These are phyloP conservation scores for Rhizoglyphus robini DNA, from an alignment of 1,140 invertebrate species.

Conservation along the genomic window DNA sequence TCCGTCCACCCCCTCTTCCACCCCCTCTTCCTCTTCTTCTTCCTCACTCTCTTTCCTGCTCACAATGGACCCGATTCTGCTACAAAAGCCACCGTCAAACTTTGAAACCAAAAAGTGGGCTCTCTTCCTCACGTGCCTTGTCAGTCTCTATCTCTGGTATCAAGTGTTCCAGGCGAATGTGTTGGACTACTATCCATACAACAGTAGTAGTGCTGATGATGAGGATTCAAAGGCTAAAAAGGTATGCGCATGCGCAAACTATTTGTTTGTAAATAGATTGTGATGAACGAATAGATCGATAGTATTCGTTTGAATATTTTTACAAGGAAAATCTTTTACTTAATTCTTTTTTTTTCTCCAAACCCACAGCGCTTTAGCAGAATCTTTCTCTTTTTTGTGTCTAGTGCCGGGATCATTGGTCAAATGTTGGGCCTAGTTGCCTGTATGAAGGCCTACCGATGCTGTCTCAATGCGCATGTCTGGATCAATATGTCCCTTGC, in stretches of 20 bases:
- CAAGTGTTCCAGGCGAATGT: background rate
- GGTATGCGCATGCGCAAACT: background rate
- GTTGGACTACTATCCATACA: background rate
- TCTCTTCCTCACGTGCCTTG: background rate
- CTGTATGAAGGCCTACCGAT: too few species aligned
- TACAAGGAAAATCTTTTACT: background rate
- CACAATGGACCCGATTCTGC: background rate
- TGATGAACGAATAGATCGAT: too few species aligned
- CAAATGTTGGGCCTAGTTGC: too few species aligned
- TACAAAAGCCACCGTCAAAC: background rate
- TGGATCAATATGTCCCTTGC: too few species aligned
- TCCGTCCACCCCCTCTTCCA: too few species aligned
- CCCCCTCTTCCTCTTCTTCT: too few species aligned
- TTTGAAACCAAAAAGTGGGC: background rate
- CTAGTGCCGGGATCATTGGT: background rate
- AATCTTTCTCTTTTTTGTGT: background rate
- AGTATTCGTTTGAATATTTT: too few species aligned
- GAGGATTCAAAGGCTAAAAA: too few species aligned
- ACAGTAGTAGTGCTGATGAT: background rate
- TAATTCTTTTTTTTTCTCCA: background rate
- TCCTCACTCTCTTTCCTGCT: too few species aligned
- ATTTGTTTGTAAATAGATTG: background rate
- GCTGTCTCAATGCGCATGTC: too few species aligned
- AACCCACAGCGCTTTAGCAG: background rate
- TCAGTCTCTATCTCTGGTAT: background rate